These are phyloP conservation scores for Laterallus jamaicensis DNA, from an alignment of 2,113 vertebrate species.

Conservation along the genomic window DNA sequence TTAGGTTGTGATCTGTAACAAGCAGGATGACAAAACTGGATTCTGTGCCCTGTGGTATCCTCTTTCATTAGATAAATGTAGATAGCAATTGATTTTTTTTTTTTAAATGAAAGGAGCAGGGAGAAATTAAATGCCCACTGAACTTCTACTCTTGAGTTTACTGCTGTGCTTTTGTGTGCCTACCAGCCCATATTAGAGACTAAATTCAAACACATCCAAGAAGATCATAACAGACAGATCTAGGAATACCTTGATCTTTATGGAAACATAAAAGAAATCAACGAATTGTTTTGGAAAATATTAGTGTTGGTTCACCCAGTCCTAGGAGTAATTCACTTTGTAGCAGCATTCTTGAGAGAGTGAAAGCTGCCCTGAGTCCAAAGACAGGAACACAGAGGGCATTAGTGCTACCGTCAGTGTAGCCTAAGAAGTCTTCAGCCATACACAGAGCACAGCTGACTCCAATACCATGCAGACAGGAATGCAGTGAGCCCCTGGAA, in stretches of 20 bases:
- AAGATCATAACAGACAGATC: neutral
- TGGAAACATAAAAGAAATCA: neutral
- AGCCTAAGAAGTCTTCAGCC: neutral
- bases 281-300: neutral
- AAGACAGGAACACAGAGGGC: neutral
- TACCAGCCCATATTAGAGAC: neutral
- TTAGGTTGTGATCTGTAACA: neutral
- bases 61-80: neutral
- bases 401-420: fast-evolving
- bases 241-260: neutral
- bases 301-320: neutral
- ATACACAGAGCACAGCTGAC: neutral
- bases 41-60: neutral
- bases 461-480: neutral
- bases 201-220: fast-evolving
- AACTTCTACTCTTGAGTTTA: neutral
- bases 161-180: neutral
- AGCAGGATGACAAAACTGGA: neutral
- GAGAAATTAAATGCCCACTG: neutral
- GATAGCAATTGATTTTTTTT: neutral
- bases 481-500: neutral
- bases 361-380: neutral
- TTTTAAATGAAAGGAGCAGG: neutral
- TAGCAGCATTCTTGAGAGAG: neutral
- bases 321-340: neutral